Evolutionary conservation across 1,140 invertebrate genomes (phyloP), one percentile per base, ranked within the genome.

Genomic region (Himalopsyche phryganea): DNA sequence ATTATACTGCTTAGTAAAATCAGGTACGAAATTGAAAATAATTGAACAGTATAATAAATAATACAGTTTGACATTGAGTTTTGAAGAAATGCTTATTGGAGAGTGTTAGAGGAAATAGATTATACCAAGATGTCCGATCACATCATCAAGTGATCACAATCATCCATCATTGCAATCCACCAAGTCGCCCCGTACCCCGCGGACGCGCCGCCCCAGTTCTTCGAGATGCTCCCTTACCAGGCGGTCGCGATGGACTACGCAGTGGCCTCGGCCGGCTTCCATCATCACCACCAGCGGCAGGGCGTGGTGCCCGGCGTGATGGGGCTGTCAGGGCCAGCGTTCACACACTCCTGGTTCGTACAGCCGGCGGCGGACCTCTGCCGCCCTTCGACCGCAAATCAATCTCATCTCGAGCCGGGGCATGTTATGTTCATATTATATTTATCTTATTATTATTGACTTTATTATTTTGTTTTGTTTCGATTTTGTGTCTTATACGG

Each of bases 281-380:
- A 90, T 67, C 80, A 85, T 59, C 87, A 85, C 61, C 82, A 89
- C 74, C 80, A 85, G 63, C 50, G 58, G 47, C 79, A 83, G 40
- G 80, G 82, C 58, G 83, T 82, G 67, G 77, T 85, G 68, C 84
- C 85, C 48, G 81, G 80, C 46, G 74, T 77, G 61, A 80, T 81
- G 79, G 80, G 83, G 66, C 73, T 80, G 78, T 72, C 79, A 66
- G 79, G 76, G 67, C 78, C 82, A 68, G 85, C 86, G 68, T 92
- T 91, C 81, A 88, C 88, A 70, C 90, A 92, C 83, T 92, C 89
- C 79, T 92, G 90, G 90, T 91, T 92, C 83, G 89, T 91, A 87
- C 89, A 78, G 76, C 73, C 89, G 82, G 86, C 88, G 66, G 79
- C 81, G 83, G 88, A 92, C 83, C 84, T 91, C 75, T 91, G 88